A percentile compares a stretch with the other conserved stretches of the same genome.
These are phyloP conservation scores for Drosophila quadrilineata DNA, from an alignment of 1,140 invertebrate genomes.

Conservation along the genomic window DNA sequence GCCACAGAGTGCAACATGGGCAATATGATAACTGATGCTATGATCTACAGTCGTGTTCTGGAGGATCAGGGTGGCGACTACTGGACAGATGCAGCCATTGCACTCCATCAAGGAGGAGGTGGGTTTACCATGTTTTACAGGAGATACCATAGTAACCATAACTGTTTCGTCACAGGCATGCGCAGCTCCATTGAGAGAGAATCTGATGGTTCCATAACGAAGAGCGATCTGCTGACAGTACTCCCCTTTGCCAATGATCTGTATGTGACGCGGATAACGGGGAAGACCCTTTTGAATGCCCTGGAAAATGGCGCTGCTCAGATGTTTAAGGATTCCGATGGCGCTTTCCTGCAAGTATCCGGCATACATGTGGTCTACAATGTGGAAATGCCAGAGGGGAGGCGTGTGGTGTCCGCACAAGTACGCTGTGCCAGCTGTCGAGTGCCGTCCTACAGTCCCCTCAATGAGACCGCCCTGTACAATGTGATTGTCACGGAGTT, in stretches of 20 bases:
- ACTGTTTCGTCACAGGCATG: constrained; percentile 41
- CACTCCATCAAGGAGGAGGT: constrained; percentile 87
- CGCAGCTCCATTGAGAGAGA: constrained; percentile 61
- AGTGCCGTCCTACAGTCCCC: constrained; percentile 80
- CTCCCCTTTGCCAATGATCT: constrained; percentile 84
- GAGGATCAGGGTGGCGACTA: constrained; percentile 81
- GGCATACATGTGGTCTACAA: constrained; percentile 84
- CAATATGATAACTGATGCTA: constrained; percentile 90
- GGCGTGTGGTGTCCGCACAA: constrained; percentile 82
- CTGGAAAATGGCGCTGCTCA: constrained; percentile 83
- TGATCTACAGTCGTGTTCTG: constrained; percentile 82
- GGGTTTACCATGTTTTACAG: background rate
- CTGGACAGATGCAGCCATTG: constrained; percentile 91
- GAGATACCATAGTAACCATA: background rate
- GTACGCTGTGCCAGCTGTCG: constrained; percentile 83
- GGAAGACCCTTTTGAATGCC: constrained; percentile 70
- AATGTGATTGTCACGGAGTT: constrained; percentile 82
- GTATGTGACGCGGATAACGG: constrained; percentile 82
- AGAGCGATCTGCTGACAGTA: constrained; percentile 79
- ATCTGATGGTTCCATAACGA: constrained; percentile 59
- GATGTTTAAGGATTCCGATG: constrained; percentile 82
- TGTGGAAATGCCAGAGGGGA: constrained; percentile 81
- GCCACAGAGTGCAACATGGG: constrained; percentile 91
- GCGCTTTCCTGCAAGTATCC: constrained; percentile 85
- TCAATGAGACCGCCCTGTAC: constrained; percentile 81